phyloP scores from a whole-genome alignment of 2,888 invertebrate species.

The Lottia scabra region DNA sequence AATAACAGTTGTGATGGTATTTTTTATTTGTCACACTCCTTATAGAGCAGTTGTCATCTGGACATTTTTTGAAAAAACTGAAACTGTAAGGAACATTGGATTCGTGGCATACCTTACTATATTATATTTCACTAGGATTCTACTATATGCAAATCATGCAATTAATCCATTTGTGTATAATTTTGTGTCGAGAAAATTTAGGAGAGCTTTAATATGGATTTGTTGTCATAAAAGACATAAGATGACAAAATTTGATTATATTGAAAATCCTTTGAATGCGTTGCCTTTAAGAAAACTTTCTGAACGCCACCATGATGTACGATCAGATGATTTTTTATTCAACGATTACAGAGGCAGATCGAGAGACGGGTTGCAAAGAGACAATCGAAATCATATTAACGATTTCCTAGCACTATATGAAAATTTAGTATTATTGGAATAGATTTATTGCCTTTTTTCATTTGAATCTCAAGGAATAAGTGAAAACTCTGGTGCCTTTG shows the following conservation, averaged over 20 bases:
- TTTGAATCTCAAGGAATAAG: no score
- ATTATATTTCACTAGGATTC: slow-evolving; percentile 34
- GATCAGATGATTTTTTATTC: background rate
- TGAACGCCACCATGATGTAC: background rate
- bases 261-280: background rate
- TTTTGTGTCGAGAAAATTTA: slow-evolving; percentile 35
- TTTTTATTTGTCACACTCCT: slow-evolving; percentile 42
- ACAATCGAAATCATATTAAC: slow-evolving; percentile 29
- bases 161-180: slow-evolving; percentile 43
- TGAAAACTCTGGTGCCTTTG: no score
- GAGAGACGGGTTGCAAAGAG: background rate
- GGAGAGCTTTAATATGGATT: slow-evolving; percentile 34
- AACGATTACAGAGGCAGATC: background rate
- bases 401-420: slow-evolving; percentile 39
- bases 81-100: slow-evolving; percentile 18
- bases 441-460: background rate
- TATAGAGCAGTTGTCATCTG: slow-evolving; percentile 36
- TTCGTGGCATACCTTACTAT: slow-evolving; percentile 31
- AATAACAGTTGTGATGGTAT: slow-evolving; percentile 37
- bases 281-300: background rate
- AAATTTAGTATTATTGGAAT: slow-evolving; percentile 30
- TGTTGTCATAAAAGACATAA: slow-evolving; percentile 29
- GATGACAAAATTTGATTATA: background rate
- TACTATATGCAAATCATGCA: slow-evolving; percentile 40
- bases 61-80: slow-evolving; percentile 29